A percentile compares a stretch with the other conserved stretches of the same genome.
These are phyloP conservation scores for Galeopterus variegatus DNA, from an alignment of 2,113 vertebrate species.

Conservation along the genomic window DNA sequence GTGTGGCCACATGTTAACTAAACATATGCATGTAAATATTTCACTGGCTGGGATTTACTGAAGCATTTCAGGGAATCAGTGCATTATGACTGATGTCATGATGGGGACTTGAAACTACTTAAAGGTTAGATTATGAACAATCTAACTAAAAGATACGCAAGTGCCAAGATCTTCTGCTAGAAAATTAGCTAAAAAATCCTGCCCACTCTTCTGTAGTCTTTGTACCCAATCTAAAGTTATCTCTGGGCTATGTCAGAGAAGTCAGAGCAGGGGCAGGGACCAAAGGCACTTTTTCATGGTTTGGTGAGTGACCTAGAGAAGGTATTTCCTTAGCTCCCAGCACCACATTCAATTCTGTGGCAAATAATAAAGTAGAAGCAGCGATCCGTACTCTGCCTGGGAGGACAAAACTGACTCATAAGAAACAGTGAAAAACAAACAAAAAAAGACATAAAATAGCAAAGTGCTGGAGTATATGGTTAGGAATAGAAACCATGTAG, in stretches of 20 bases:
- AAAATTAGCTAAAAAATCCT: neutral
- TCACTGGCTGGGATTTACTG: neutral
- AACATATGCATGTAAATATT: neutral
- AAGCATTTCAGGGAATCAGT: neutral
- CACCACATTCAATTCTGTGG: neutral
- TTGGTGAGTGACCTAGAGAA: neutral
- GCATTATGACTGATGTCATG: neutral
- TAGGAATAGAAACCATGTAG: neutral
- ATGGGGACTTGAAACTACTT: neutral
- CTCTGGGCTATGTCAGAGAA: neutral
- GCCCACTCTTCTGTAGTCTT: neutral
- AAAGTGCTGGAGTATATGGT: neutral
- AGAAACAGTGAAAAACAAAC: neutral
- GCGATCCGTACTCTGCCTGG: neutral
- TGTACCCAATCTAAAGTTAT: neutral
- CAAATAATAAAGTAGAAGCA: neutral
- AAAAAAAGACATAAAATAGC: neutral
- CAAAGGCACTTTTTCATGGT: neutral
- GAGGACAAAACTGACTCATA: neutral
- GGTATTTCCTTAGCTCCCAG: neutral
- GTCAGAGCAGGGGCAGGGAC: neutral
- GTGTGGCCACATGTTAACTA: neutral
- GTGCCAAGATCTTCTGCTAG: neutral
- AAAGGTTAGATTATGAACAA: neutral
- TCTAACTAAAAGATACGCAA: accelerated